These are phyloP conservation scores for Notolepis coatsorum DNA, from an alignment of 2,797 vertebrate species.

Conservation along the genomic window DNA sequence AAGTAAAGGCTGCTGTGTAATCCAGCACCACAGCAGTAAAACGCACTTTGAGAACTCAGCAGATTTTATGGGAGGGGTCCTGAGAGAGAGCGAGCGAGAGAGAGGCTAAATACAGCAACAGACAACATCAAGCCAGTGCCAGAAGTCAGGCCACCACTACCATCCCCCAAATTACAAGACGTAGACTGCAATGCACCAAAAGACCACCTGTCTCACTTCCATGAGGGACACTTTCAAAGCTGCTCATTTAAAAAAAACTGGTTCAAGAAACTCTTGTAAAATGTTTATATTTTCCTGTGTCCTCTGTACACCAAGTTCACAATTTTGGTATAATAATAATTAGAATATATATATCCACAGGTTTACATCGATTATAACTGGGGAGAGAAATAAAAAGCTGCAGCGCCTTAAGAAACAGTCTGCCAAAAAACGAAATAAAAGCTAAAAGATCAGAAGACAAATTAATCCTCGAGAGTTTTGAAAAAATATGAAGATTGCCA, in stretches of 20 bases:
- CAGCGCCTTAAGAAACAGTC: not conserved
- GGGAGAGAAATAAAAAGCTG: no score
- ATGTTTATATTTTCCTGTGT: not conserved
- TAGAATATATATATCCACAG: not conserved
- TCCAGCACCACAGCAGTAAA: slow-evolving; percentile 59
- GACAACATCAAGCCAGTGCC: slow-evolving; percentile 52
- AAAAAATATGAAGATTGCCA: not conserved
- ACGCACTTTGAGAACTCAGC: slow-evolving; percentile 66
- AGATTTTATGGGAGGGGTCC: slow-evolving; percentile 71
- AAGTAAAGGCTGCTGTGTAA: slow-evolving; percentile 70
- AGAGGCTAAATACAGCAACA: slow-evolving; percentile 72
- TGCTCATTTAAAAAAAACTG: slow-evolving; percentile 31
- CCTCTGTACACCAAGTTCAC: not conserved
- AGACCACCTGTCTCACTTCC: not conserved
- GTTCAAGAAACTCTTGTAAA: slow-evolving; percentile 20
- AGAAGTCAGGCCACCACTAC: slow-evolving; percentile 46
- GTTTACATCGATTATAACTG: not conserved
- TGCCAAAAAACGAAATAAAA: not conserved
- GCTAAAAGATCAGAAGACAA: slow-evolving; percentile 9
- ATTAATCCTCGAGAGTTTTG: not conserved
- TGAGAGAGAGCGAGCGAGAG: no score
- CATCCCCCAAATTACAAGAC: slow-evolving; percentile 52
- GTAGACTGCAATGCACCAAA: slow-evolving; percentile 17
- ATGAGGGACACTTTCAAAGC: not conserved
- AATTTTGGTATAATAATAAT: not conserved